Conservation (phyloP, 2,888 invertebrate genomes). For the Stramonita haemastoma region DNA sequence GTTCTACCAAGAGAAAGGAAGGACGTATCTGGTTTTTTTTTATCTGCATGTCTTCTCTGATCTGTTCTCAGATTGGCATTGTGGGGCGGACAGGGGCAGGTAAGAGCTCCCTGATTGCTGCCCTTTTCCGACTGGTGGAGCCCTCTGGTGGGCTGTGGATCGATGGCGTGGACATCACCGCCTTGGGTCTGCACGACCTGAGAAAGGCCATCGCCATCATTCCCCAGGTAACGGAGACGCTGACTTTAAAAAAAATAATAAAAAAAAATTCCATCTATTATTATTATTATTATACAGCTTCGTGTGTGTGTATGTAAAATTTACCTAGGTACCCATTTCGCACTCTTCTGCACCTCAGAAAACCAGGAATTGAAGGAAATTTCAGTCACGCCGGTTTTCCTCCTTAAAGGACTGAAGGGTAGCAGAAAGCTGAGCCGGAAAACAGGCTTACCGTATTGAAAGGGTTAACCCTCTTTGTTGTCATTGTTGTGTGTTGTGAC, state of each 20-base stretch:
- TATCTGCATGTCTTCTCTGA: background rate
- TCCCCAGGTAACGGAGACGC: conserved; percentile 83
- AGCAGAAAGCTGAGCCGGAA: too few species aligned
- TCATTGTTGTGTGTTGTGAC: background rate
- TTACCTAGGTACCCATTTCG: too few species aligned
- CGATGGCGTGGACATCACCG: conserved; percentile 82
- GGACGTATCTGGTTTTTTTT: too few species aligned
- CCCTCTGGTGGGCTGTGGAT: conserved; percentile 85
- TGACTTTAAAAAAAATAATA: background rate
- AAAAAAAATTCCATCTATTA: background rate
- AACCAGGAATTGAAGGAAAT: too few species aligned
- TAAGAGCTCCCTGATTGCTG: conserved; percentile 85
- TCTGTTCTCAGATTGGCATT: conserved; percentile 83
- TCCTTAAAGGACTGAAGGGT: too few species aligned
- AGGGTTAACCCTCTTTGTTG: too few species aligned
- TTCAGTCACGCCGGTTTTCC: too few species aligned
- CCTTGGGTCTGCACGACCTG: conserved; percentile 86
- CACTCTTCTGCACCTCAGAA: too few species aligned
- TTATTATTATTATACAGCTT: conserved; percentile 7
- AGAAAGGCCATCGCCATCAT: conserved; percentile 92
- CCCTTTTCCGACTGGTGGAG: conserved; percentile 88
- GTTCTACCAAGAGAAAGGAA: too few species aligned
- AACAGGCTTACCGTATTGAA: too few species aligned
- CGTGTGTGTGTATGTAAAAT: too few species aligned
- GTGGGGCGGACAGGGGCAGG: conserved; percentile 79